Percentiles rank a stretch among this genome's conserved stretches.
These are phyloP conservation scores for Pitangus sulphuratus DNA, from an alignment of 2,797 vertebrate species.

Conservation along the genomic window DNA sequence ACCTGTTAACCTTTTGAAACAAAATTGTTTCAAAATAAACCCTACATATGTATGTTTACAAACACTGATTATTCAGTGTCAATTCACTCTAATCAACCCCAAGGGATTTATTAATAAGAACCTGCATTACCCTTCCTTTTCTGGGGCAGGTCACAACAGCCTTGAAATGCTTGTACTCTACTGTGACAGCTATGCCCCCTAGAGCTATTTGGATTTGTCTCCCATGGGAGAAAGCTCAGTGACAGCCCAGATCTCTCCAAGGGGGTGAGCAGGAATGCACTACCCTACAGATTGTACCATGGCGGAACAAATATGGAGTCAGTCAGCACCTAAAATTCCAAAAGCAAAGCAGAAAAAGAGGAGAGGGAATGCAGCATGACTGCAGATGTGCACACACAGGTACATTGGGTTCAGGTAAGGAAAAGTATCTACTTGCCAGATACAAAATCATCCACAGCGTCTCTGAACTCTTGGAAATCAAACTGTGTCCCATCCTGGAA, in stretches of 20 bases:
- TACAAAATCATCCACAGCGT: conserved; percentile 81
- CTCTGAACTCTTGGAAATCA: conserved; percentile 83
- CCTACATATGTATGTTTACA: too few species aligned
- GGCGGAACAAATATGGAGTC: accelerated
- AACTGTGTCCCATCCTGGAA: conserved; percentile 72
- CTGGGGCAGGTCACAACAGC: too few species aligned
- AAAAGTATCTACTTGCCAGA: conserved; percentile 79
- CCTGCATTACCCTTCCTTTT: too few species aligned
- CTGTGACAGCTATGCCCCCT: neutral
- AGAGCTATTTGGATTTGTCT: neutral
- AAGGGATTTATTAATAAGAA: too few species aligned
- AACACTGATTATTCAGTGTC: too few species aligned
- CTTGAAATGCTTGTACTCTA: neutral
- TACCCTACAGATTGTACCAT: neutral
- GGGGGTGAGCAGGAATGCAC: accelerated
- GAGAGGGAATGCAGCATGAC: accelerated
- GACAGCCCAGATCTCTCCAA: neutral
- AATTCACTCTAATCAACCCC: too few species aligned
- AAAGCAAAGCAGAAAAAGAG: neutral
- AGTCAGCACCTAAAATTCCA: neutral
- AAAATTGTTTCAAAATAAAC: too few species aligned
- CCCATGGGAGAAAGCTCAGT: neutral
- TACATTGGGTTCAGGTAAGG: neutral
- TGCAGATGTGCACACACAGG: accelerated
- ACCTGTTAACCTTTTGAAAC: too few species aligned